These are phyloP conservation scores for Scelioninae gen. 2 DNA, from an alignment of 2,888 invertebrate species.

Conservation along the genomic window DNA sequence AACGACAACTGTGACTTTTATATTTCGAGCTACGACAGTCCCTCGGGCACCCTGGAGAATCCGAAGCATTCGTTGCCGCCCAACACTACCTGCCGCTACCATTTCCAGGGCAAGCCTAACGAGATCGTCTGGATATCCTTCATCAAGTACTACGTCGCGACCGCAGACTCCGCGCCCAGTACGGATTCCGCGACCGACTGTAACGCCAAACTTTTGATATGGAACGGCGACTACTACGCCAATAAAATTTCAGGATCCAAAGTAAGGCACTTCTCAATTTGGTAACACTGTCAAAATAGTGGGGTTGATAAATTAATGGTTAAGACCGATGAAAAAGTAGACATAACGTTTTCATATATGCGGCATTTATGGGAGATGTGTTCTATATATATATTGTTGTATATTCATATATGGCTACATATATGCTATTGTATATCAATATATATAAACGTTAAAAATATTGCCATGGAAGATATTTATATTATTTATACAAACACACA, in stretches of 20 bases:
- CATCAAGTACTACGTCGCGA: slow-evolving; percentile 87
- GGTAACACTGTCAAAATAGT: too few relatives aligned
- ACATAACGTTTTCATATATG: too few relatives aligned
- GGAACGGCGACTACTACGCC: slow-evolving; percentile 80
- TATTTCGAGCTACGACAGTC: slow-evolving; percentile 84
- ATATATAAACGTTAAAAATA: too few relatives aligned
- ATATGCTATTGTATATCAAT: too few relatives aligned
- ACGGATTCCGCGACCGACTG: slow-evolving; percentile 83
- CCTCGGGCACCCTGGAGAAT: slow-evolving; percentile 84
- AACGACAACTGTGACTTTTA: slow-evolving; percentile 86
- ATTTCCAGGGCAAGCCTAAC: slow-evolving; percentile 84
- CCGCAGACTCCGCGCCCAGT: slow-evolving; percentile 79
- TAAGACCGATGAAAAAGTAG: too few relatives aligned
- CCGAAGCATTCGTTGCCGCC: slow-evolving; percentile 87
- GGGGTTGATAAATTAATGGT: too few relatives aligned
- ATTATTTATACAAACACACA: too few relatives aligned
- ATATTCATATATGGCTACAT: too few relatives aligned
- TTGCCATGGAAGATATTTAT: too few relatives aligned
- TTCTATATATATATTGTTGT: too few relatives aligned
- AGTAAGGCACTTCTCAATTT: slow-evolving; percentile 40
- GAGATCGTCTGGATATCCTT: slow-evolving; percentile 91
- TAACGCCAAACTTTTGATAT: slow-evolving; percentile 84
- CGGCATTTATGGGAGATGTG: too few relatives aligned
- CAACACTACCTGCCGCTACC: slow-evolving; percentile 88
- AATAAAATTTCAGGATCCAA: slow-evolving; percentile 53